Evolutionary conservation across 2,888 invertebrate genomes (phyloP).

Genomic region (Suillia variegata): DNA sequence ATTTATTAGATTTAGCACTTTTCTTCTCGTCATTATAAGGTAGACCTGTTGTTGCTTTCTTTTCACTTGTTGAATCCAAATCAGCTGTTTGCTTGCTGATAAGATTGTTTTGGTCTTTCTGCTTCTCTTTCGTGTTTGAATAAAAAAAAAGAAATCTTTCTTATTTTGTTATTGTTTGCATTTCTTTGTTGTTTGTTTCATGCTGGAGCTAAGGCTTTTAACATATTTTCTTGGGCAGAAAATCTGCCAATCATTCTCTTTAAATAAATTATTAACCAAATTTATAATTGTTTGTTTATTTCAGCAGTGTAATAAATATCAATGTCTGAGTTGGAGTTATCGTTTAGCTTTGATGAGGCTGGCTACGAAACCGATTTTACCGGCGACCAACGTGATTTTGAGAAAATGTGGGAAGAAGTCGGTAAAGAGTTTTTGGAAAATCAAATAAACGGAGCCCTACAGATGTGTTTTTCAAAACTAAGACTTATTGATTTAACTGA

Average conservation of each 20-base stretch:
- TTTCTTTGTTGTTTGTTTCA: no score
- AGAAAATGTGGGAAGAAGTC: constrained; percentile 37
- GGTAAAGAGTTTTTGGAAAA: constrained; percentile 25
- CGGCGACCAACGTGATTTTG: constrained; percentile 35
- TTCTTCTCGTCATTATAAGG: constrained; percentile 64
- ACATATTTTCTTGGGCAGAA: no score
- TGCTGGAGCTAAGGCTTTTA: no score
- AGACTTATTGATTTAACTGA: background rate
- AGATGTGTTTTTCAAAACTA: constrained; percentile 13
- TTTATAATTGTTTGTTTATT: background rate
- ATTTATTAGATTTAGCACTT: constrained; percentile 69
- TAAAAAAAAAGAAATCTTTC: no score
- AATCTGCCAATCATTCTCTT: no score
- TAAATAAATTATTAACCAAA: no score
- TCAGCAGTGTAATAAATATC: background rate
- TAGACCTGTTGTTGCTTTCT: constrained; percentile 44
- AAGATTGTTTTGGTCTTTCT: background rate
- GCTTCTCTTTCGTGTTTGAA: no score
- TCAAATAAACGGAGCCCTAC: constrained; percentile 22
- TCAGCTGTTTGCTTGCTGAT: background rate
- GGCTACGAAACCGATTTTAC: constrained; percentile 25
- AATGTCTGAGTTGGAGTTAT: constrained; percentile 33
- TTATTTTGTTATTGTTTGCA: no score
- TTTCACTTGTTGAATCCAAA: background rate
- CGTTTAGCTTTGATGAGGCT: constrained; percentile 31